Evolutionary conservation across 2,888 invertebrate species (phyloP), one percentile per base, ranked within the genome.

Genomic region (Emmelina monodactyla): DNA sequence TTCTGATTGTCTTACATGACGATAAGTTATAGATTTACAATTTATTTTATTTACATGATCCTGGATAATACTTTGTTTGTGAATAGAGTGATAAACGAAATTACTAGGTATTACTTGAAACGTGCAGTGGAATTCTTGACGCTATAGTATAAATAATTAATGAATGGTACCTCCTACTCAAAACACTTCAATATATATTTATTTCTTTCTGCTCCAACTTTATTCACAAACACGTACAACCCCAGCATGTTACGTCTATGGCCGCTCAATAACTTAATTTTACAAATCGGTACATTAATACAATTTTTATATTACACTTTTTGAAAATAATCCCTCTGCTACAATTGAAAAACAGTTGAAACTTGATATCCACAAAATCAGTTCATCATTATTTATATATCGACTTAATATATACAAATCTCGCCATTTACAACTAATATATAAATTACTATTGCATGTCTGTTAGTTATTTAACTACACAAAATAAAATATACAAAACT

Each of bases 361-460:
- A n/a, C 4, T 35, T 38, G 33, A 46, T 40, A 35, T 40, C 37
- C 37, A 35, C 37, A 33, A 37, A 30, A 9, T 53, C 49, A 49
- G 47, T 50, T 51, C 50, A 45, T 44, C 42, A 42, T 42, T 16
- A 19, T 11, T 11, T 32, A 16, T 45, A 48, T 41, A 43, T 50
- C 46, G 25, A 25, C 25, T 25, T 25, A n/a, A n/a, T 58, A 57
- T 58, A 63, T 79, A 79, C 79, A 78, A 59, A 53, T 65, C 62
- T 58, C 58, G 54, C 55, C 58, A 60, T 57, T 64, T 59, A 62
- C 58, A 62, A 55, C 71, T 75, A 78, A 63, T 66, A 71, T 72
- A 79, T 79, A 79, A 78, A 73, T 79, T 76, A 76, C 79, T 79
- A 78, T 79, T 79, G 79, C 78, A 68, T 75, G 75, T 75, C 63